Conservation (phyloP, 2,888 invertebrate species). For the Drosophila meridiana region DNA sequence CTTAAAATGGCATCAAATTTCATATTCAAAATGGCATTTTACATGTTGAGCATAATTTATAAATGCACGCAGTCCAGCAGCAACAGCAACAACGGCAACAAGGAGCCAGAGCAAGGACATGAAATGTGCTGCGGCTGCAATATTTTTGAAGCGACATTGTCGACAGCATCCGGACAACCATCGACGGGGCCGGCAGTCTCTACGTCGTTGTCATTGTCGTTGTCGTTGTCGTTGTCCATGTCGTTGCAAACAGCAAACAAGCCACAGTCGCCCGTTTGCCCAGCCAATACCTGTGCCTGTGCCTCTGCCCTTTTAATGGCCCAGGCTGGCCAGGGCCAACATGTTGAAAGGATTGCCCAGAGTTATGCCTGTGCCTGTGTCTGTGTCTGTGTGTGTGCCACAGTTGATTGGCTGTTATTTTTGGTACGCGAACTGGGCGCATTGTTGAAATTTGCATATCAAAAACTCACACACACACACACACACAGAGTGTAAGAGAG, state of each 20-base stretch:
- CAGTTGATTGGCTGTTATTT: slow-evolving; percentile 81
- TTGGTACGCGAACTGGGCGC: slow-evolving; percentile 71
- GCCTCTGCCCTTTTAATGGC: slow-evolving; percentile 62
- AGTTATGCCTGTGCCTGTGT: slow-evolving; percentile 57
- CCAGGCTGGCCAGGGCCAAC: slow-evolving; percentile 55
- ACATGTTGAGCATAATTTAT: slow-evolving; percentile 85
- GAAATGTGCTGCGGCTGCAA: slow-evolving; percentile 75
- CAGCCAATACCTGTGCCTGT: slow-evolving; percentile 40
- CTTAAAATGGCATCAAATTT: slow-evolving; percentile 85
- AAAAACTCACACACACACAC: slow-evolving; percentile 56
- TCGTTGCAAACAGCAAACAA: slow-evolving; percentile 75
- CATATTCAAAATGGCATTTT: slow-evolving; percentile 85
- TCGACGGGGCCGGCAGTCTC: slow-evolving; percentile 54
- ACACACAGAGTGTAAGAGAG: neutral
- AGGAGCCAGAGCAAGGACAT: slow-evolving; percentile 51
- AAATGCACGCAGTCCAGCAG: slow-evolving; percentile 74
- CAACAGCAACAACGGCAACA: slow-evolving; percentile 26
- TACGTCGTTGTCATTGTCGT: slow-evolving; percentile 19
- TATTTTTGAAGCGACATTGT: slow-evolving; percentile 80
- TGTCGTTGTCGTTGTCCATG: slow-evolving; percentile 58
- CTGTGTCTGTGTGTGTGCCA: slow-evolving; percentile 56
- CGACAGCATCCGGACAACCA: slow-evolving; percentile 51
- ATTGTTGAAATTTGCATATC: slow-evolving; percentile 79
- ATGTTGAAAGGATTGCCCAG: slow-evolving; percentile 79
- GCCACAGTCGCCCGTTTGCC: slow-evolving; percentile 56